Conservation (phyloP, 2,113 vertebrate species). For the Gobiocypris rarus region DNA sequence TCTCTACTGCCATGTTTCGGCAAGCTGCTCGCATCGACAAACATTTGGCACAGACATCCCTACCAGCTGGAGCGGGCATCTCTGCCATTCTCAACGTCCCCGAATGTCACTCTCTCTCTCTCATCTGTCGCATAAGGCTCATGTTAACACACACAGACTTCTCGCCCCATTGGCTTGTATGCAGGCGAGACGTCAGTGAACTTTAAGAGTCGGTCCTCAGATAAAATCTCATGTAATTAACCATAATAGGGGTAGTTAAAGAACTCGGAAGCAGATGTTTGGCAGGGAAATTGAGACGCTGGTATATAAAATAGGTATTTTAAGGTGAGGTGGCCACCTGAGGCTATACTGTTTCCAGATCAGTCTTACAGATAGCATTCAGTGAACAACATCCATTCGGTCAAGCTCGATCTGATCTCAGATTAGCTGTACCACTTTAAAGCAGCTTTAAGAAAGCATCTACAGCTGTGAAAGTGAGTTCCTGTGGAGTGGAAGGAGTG, state of each 20-base stretch:
- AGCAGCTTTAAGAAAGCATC: constrained; percentile 9
- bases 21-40: constrained; percentile 73
- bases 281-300: constrained; percentile 27
- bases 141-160: constrained; percentile 30
- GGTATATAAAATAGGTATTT: constrained; percentile 23
- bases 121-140: constrained; percentile 40
- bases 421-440: neutral
- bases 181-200: constrained; percentile 25
- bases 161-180: neutral
- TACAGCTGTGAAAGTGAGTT: constrained; percentile 35
- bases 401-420: constrained; percentile 2
- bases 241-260: constrained; percentile 17
- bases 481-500: constrained; percentile 44
- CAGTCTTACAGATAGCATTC: constrained; percentile 9
- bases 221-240: constrained; percentile 52
- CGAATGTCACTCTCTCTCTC: constrained; percentile 52
- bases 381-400: constrained; percentile 7
- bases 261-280: constrained; percentile 39
- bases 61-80: constrained; percentile 73
- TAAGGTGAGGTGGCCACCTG: constrained; percentile 12
- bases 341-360: constrained; percentile 40
- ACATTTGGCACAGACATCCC: constrained; percentile 72
- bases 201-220: constrained; percentile 41
- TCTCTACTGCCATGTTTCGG: constrained; percentile 71
- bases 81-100: constrained; percentile 63